These are phyloP conservation scores for Rhyacichthys aspro DNA, from an alignment of 2,797 vertebrate species.

Conservation along the genomic window DNA sequence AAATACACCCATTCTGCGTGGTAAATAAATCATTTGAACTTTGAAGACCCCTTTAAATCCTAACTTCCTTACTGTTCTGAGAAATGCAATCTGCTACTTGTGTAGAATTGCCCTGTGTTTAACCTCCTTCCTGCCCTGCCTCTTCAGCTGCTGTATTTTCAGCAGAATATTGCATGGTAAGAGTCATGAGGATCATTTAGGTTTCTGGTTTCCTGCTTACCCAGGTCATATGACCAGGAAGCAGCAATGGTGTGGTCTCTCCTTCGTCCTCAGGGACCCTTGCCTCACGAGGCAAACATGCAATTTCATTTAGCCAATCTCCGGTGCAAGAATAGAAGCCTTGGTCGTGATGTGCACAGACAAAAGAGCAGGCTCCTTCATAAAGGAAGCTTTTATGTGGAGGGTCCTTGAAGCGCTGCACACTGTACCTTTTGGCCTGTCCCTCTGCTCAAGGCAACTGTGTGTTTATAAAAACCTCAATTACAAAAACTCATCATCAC, in stretches of 20 bases:
- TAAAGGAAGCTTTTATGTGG: slow-evolving; percentile 64
- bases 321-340: slow-evolving; percentile 63
- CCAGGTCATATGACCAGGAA: slow-evolving; percentile 73
- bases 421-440: slow-evolving; percentile 34
- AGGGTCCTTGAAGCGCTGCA: slow-evolving; percentile 60
- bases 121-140: slow-evolving; percentile 47
- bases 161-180: slow-evolving; percentile 38
- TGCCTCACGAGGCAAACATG: slow-evolving; percentile 67
- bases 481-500: slow-evolving; percentile 25
- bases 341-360: slow-evolving; percentile 59
- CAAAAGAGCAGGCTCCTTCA: slow-evolving; percentile 62
- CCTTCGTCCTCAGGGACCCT: slow-evolving; percentile 61
- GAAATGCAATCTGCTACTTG: slow-evolving; percentile 21
- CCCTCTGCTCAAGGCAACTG: slow-evolving; percentile 38
- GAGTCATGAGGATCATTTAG: slow-evolving; percentile 47
- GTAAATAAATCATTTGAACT: neutral
- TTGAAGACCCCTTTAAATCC: slow-evolving; percentile 1
- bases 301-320: slow-evolving; percentile 70
- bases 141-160: slow-evolving; percentile 65
- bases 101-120: slow-evolving; percentile 53
- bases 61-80: slow-evolving; percentile 12
- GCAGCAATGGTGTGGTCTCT: slow-evolving; percentile 58
- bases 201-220: slow-evolving; percentile 71
- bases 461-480: slow-evolving; percentile 23
- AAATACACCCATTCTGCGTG: neutral